A percentile compares a stretch with the other conserved stretches of the same genome.
phyloP scores from a whole-genome alignment of 2,113 vertebrate species.

The Lepus europaeus region DNA sequence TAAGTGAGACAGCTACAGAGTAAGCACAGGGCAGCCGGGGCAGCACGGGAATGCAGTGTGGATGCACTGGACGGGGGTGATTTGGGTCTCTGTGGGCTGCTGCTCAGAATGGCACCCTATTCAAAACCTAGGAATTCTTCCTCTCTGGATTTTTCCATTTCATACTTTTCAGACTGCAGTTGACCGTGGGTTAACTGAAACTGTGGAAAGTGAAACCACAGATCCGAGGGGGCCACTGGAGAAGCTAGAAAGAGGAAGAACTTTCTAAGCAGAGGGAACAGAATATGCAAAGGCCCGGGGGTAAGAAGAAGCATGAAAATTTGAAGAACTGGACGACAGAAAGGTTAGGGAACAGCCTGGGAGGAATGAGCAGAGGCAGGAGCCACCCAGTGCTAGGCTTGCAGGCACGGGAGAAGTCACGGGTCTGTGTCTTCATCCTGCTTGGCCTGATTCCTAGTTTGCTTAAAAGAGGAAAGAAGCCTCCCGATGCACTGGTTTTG shows the following conservation, averaged over 20 bases:
- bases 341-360: neutral
- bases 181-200: neutral
- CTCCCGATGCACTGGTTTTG: neutral
- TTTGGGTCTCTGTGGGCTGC: too few relatives aligned
- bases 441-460: neutral
- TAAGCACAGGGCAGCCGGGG: too few relatives aligned
- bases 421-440: neutral
- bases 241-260: neutral
- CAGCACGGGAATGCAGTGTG: too few relatives aligned
- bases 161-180: too few relatives aligned
- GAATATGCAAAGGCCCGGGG: constrained; percentile 3
- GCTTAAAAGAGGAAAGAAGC: neutral
- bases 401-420: neutral
- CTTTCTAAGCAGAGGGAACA: neutral
- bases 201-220: neutral
- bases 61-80: too few relatives aligned
- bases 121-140: too few relatives aligned
- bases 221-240: too few relatives aligned
- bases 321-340: neutral
- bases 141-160: too few relatives aligned
- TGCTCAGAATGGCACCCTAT: too few relatives aligned
- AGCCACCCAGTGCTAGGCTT: neutral
- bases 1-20: too few relatives aligned
- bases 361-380: neutral
- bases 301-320: neutral